Percentiles rank a stretch among this genome's conserved stretches.
These are phyloP conservation scores for Lithophane socia DNA, from an alignment of 2,888 invertebrate species.

Conservation along the genomic window DNA sequence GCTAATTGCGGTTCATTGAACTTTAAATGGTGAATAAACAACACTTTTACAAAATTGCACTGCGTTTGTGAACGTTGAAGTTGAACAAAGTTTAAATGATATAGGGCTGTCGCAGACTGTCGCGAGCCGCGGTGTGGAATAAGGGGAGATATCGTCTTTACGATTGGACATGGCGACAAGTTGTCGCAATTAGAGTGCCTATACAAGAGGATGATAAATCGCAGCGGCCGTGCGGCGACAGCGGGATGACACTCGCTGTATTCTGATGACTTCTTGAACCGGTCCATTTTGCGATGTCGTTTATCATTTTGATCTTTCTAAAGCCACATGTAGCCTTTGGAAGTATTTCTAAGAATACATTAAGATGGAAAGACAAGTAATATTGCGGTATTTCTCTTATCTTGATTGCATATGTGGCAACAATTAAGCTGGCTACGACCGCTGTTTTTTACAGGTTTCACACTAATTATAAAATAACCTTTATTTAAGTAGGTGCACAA, in stretches of 20 bases:
- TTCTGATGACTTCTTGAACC: conserved; percentile 72
- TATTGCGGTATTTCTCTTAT: conserved; percentile 42
- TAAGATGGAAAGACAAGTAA: conserved; percentile 49
- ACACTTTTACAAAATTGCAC: conserved; percentile 57
- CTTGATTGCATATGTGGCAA: conserved; percentile 40
- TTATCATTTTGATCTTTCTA: conserved; percentile 69
- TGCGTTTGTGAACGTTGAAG: conserved; percentile 41
- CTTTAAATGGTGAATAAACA: conserved; percentile 58
- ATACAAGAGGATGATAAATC: conserved; percentile 74
- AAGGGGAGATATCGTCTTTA: conserved; percentile 60
- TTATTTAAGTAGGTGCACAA: conserved; percentile 18
- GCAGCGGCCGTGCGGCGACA: conserved; percentile 64
- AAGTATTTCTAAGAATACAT: conserved; percentile 55
- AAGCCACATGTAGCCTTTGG: conserved; percentile 44
- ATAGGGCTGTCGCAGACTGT: conserved; percentile 48
- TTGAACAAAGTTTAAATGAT: conserved; percentile 52
- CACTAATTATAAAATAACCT: conserved; percentile 15
- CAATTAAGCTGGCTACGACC: conserved; percentile 35
- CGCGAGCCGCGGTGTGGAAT: conserved; percentile 35
- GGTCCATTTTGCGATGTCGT: conserved; percentile 71
- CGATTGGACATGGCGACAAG: conserved; percentile 69
- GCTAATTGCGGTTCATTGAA: conserved; percentile 63
- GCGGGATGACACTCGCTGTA: conserved; percentile 68
- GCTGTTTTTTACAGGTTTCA: conserved; percentile 9
- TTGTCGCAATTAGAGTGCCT: conserved; percentile 76